Evolutionary conservation across 1,140 invertebrate genomes (phyloP).

Genomic region (Drosophila albomicans): DNA sequence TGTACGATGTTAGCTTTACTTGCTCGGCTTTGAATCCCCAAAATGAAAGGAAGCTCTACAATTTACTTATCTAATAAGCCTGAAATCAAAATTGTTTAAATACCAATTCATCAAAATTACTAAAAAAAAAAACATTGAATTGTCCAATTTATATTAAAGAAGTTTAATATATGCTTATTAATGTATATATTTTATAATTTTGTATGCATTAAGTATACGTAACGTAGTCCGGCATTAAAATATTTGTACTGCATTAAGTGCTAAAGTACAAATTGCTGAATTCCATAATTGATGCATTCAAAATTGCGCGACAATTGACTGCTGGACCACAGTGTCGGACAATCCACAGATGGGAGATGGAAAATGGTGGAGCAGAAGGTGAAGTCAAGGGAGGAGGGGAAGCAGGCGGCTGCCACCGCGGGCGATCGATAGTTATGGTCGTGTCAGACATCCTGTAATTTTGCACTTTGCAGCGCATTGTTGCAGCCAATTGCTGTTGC

Average conservation of each 20-base stretch:
- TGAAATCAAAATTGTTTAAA: too few species aligned
- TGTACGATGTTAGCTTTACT: too few species aligned
- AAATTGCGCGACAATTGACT: neutral
- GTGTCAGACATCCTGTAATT: slow-evolving; percentile 82
- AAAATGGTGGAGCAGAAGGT: neutral
- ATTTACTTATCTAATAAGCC: too few species aligned
- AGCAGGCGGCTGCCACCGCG: slow-evolving; percentile 43
- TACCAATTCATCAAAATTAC: too few species aligned
- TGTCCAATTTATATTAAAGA: too few species aligned
- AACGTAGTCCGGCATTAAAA: too few species aligned
- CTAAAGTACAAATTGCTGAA: too few species aligned
- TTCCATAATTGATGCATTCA: too few species aligned
- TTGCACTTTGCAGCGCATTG: slow-evolving; percentile 55
- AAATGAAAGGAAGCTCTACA: too few species aligned
- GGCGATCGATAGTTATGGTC: slow-evolving; percentile 78
- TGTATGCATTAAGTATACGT: neutral
- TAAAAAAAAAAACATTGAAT: too few species aligned
- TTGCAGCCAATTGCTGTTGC: slow-evolving; percentile 32
- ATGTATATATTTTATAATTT: neutral
- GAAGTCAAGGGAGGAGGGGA: neutral
- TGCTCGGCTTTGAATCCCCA: too few species aligned
- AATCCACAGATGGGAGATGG: slow-evolving; percentile 1
- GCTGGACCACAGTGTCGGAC: slow-evolving; percentile 8
- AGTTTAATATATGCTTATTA: neutral
- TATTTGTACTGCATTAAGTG: too few species aligned